phyloP scores from a whole-genome alignment of 2,113 vertebrate species.

The Sinocyclocheilus anophthalmus region DNA sequence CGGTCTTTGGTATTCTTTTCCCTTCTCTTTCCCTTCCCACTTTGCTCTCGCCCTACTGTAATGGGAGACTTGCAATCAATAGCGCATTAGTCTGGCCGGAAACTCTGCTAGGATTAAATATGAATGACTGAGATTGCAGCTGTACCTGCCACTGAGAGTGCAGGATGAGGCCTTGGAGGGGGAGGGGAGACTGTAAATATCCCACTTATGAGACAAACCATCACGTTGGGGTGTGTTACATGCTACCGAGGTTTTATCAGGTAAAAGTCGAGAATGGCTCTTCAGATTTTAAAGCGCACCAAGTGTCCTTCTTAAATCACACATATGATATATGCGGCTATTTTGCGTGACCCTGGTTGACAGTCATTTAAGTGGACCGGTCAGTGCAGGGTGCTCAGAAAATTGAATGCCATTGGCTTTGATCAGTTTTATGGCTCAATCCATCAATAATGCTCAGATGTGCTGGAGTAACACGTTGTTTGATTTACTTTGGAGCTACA shows the following conservation, averaged over 20 bases:
- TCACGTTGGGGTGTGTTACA: conserved; percentile 31
- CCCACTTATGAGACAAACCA: conserved; percentile 57
- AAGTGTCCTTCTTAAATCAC: too few relatives aligned
- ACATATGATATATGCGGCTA: not conserved
- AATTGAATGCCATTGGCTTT: conserved; percentile 9
- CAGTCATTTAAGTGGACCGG: conserved; percentile 8
- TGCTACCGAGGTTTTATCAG: not conserved
- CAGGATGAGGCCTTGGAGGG: conserved; percentile 65
- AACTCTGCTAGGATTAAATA: conserved; percentile 81
- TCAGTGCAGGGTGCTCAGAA: not conserved
- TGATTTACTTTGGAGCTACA: conserved; percentile 69
- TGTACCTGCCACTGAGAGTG: conserved; percentile 75
- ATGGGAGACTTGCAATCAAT: conserved; percentile 82
- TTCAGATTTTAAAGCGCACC: not conserved
- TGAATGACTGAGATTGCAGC: conserved; percentile 82
- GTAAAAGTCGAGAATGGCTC: not conserved
- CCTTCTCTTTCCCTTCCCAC: conserved; percentile 38
- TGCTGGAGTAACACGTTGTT: conserved; percentile 61
- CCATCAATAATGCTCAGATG: conserved; percentile 59
- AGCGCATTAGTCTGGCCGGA: conserved; percentile 81
- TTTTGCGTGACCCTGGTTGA: not conserved
- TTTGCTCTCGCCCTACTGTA: conserved; percentile 68
- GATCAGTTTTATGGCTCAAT: conserved; percentile 41
- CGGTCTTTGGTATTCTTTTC: conserved; percentile 56
- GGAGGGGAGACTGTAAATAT: conserved; percentile 65